Base-by-base conservation (phyloP, 1,140 invertebrate species). In the Orchestia grillus region DNA sequence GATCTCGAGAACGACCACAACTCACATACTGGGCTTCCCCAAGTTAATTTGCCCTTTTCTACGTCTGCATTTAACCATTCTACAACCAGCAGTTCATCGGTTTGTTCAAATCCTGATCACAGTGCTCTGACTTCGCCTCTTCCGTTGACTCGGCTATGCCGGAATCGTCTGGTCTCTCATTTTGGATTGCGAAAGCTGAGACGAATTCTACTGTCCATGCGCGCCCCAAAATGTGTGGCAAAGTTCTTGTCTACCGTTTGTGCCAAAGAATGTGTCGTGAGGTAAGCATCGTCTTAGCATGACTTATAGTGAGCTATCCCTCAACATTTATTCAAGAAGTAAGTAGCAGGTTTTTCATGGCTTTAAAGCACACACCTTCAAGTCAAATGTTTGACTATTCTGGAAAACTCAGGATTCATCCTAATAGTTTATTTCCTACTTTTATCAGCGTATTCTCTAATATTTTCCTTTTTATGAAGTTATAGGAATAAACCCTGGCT, bases 101-200 rank as follows among this genome's bases (percentile, higher is more conserved):
- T 43, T 19, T 6, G 11, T 11, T 90, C 96, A 88, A 87, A 77
- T 87, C 11, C 95, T 45, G 87, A 19, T 41, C 87, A 44, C 8
- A 44, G 15, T 44, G 11, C 53, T 11, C n/a, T 1, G 47, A 77
- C 91, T 1, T 95, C 95, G 96, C 96, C 96, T 4, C 44, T 96
- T n/a, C 96, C 96, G 41, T 92, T 96, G 28, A 96, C 96, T 23
- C 96, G 96, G 8, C 88, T 96, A 19, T 96, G 96, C 44, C 87
- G 96, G 11, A 96, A 96, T 41, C 87, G 96, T 87, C 96, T 96
- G 43, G 77, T 96, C 3, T 96, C 96, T 42, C 96, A 96, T 44
- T 96, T 96, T 62, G 96, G 96, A 0, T 44, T 96, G 45, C 95
- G 96, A 42, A 96, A 96, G 57, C 53, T 96, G 57, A 94, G 96